Evolutionary conservation across 2,888 invertebrate genomes (phyloP), one percentile per base, ranked within the genome.

Genomic region (Stegana nigrithorax): DNA sequence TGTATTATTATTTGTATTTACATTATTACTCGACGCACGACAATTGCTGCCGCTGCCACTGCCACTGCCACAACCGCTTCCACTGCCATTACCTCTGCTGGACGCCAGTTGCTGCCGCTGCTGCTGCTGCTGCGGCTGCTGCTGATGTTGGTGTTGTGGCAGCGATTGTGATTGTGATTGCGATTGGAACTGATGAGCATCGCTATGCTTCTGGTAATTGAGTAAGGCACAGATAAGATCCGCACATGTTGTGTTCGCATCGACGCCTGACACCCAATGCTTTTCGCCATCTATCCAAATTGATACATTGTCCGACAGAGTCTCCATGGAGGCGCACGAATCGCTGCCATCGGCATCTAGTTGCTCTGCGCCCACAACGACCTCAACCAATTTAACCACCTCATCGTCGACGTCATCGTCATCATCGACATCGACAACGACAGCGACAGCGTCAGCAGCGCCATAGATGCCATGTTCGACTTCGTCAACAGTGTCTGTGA

Each of bases 211-310:
- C 70, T 88, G 87, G 69, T 88, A 88, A 65, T 87, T 87, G 51
- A 93, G 88, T 60, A 94, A 84, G 0, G 93, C 93, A 69, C 89
- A 87, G 62, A 94, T 91, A 73, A 94, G 89, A 84, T 94, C 93
- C 50, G 91, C 89, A 81, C 93, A 94, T 4, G 93, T 93, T 32
- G 94, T 94, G 71, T 90, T 89, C 8, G 90, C 87, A 57, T 90
- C 89, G 56, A 94, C 90, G 2, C 94, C 94, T 1, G 93, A 90
- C 63, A 94, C 91, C 92, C 93, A 93, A 74, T 93, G 89, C 81
- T 91, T 91, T 77, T 91, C 91, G 2, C 93, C 93, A 63, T 90
- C 87, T 23, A 94, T 90, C 88, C 93, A 89, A 68, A 94, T 91
- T 8, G 92, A 91, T 42, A 93, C 88, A 81, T 92, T 91, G 79